Conservation (phyloP, 2,888 invertebrate species). For the Baronia brevicornis region DNA sequence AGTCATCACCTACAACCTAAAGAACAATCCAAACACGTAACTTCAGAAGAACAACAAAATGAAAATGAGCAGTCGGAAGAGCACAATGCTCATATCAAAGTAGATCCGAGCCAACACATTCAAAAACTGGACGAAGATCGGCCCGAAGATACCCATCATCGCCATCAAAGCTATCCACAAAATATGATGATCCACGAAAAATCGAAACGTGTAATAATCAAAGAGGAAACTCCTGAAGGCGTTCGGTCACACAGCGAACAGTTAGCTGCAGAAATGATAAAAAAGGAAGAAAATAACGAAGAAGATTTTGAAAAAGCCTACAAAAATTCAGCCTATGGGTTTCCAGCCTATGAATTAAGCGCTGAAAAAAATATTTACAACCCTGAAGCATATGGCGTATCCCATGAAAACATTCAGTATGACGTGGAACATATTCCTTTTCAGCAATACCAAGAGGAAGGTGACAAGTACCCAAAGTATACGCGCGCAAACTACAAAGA, state of each 20-base stretch:
- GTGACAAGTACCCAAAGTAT: slow-evolving; percentile 49
- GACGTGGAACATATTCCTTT: slow-evolving; percentile 46
- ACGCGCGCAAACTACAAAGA: slow-evolving; percentile 52
- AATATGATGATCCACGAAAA: slow-evolving; percentile 34
- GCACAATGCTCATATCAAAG: slow-evolving; percentile 39
- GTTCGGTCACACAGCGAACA: slow-evolving; percentile 43
- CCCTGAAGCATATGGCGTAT: slow-evolving; percentile 45
- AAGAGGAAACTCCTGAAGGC: slow-evolving; percentile 49
- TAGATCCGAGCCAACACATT: slow-evolving; percentile 45
- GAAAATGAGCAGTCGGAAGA: slow-evolving; percentile 36
- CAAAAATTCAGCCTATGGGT: slow-evolving; percentile 58
- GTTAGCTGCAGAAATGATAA: slow-evolving; percentile 40
- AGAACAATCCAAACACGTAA: slow-evolving; percentile 30
- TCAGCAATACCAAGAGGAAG: slow-evolving; percentile 49
- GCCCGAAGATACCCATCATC: slow-evolving; percentile 22
- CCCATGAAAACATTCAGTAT: slow-evolving; percentile 37
- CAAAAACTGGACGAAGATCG: slow-evolving; percentile 21
- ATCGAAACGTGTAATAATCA: slow-evolving; percentile 48
- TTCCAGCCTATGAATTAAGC: slow-evolving; percentile 47
- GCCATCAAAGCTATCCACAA: slow-evolving; percentile 1
- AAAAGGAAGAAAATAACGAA: slow-evolving; percentile 56
- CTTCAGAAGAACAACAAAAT: slow-evolving; percentile 48
- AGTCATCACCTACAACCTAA: slow-evolving; percentile 21
- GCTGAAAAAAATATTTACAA: slow-evolving; percentile 48
- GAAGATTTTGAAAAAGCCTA: slow-evolving; percentile 66